These are phyloP conservation scores for Himalopsyche phryganea DNA, from an alignment of 1,140 invertebrate species.

Conservation along the genomic window DNA sequence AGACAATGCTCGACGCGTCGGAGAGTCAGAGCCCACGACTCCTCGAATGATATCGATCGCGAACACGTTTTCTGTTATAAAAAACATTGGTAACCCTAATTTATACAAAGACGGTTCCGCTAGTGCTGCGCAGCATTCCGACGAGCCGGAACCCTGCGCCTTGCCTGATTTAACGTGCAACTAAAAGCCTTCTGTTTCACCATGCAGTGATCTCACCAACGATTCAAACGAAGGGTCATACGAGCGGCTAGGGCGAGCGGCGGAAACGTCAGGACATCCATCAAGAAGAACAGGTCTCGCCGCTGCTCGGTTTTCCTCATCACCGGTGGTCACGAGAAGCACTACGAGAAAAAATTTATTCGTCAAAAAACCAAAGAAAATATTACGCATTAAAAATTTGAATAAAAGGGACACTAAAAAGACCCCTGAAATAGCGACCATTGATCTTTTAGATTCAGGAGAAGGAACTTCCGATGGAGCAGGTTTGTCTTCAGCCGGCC, in stretches of 20 bases:
- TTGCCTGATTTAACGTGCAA: constrained; percentile 51
- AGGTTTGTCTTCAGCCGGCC: not conserved
- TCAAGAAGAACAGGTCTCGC: not conserved
- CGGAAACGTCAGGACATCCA: constrained; percentile 3
- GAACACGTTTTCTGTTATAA: constrained; percentile 49
- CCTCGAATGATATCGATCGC: constrained; percentile 34
- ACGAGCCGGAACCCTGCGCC: constrained; percentile 41
- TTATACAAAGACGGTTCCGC: constrained; percentile 37
- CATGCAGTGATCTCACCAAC: constrained; percentile 48
- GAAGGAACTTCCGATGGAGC: not conserved
- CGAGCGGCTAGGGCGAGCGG: constrained; percentile 34
- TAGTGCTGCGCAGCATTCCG: not conserved
- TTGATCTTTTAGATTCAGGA: not conserved
- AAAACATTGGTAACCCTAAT: constrained; percentile 44
- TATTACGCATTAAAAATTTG: constrained; percentile 46
- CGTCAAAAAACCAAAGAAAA: constrained; percentile 49
- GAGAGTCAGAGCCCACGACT: not conserved
- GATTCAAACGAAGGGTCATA: constrained; percentile 35
- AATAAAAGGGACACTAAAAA: not conserved
- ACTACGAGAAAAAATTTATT: constrained; percentile 33
- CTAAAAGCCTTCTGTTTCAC: constrained; percentile 51
- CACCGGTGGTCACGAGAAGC: not conserved
- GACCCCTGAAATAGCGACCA: not conserved
- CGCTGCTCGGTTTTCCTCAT: not conserved
- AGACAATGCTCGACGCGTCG: not conserved